Evolutionary conservation across 2,113 vertebrate genomes (phyloP).

Genomic region (Ancistrus triradiatus): DNA sequence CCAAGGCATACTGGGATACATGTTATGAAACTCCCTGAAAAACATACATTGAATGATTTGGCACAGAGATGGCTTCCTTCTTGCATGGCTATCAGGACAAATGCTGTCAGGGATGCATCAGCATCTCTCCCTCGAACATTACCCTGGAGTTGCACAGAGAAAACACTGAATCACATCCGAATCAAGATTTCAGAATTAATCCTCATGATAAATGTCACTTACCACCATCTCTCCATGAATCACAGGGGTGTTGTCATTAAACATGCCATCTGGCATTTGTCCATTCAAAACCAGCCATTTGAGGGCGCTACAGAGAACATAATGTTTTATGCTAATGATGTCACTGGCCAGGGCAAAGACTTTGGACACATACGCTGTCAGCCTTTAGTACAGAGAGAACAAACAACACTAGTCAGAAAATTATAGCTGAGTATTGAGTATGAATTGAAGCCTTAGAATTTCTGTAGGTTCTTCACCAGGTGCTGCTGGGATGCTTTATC

Average conservation of each 20-base stretch:
- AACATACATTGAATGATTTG: slow-evolving; percentile 68
- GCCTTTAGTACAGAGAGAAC: slow-evolving; percentile 58
- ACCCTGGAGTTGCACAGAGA: slow-evolving; percentile 61
- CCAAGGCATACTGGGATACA: too few species aligned
- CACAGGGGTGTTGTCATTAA: slow-evolving; percentile 68
- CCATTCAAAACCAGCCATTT: slow-evolving; percentile 79
- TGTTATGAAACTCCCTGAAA: too few species aligned
- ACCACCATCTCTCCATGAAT: slow-evolving; percentile 71
- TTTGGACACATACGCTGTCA: slow-evolving; percentile 86
- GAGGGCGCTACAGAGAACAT: slow-evolving; percentile 73
- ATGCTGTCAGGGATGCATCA: slow-evolving; percentile 79
- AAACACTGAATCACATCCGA: too few species aligned
- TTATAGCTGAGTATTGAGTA: too few species aligned
- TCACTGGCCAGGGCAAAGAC: slow-evolving; percentile 75
- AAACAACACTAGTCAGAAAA: not conserved
- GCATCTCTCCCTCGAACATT: slow-evolving; percentile 56
- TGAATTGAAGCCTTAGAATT: too few species aligned
- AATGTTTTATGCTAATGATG: slow-evolving; percentile 56
- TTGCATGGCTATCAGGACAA: slow-evolving; percentile 74
- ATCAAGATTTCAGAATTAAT: not conserved
- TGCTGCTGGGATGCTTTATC: slow-evolving; percentile 1
- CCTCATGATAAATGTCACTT: slow-evolving; percentile 21
- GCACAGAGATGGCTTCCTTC: slow-evolving; percentile 68
- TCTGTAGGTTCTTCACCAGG: slow-evolving; percentile 39
- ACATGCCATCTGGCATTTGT: slow-evolving; percentile 76